phyloP scores from a whole-genome alignment of 2,888 invertebrate genomes.

The Heteropelma amictum region DNA sequence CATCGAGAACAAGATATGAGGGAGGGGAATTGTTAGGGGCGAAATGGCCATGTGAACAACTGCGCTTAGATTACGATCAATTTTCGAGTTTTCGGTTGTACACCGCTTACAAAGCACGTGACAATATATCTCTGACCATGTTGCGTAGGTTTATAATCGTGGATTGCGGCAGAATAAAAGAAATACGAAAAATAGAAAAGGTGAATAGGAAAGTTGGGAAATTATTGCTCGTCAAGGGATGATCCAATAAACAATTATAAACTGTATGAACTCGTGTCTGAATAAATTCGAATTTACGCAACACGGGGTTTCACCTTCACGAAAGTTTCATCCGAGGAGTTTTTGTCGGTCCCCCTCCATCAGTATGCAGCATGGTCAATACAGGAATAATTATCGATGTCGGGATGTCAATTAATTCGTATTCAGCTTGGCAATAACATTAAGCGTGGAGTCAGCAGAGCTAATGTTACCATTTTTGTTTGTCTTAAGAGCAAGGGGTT shows the following conservation, averaged over 20 bases:
- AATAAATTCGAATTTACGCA: slow-evolving; percentile 8
- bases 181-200: background rate
- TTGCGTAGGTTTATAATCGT: background rate
- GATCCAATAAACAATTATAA: slow-evolving; percentile 21
- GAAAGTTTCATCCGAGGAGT: too few species aligned
- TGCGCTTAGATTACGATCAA: slow-evolving; percentile 46
- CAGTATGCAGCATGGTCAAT: too few species aligned
- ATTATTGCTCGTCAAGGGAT: slow-evolving; percentile 28
- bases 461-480: slow-evolving; percentile 27
- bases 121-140: slow-evolving; percentile 14
- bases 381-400: too few species aligned
- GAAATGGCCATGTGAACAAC: slow-evolving; percentile 12
- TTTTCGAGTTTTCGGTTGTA: slow-evolving; percentile 32
- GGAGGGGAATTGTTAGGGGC: background rate
- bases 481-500: background rate
- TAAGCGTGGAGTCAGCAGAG: background rate
- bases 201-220: background rate
- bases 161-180: background rate
- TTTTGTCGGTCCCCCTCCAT: too few species aligned
- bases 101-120: background rate
- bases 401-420: too few species aligned
- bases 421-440: too few species aligned
- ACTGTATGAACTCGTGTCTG: slow-evolving; percentile 11
- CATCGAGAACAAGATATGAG: background rate
- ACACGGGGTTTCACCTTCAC: too few species aligned